Evolutionary conservation across 2,113 vertebrate genomes (phyloP), one percentile per base, ranked within the genome.

Genomic region (Trogon melanurus): DNA sequence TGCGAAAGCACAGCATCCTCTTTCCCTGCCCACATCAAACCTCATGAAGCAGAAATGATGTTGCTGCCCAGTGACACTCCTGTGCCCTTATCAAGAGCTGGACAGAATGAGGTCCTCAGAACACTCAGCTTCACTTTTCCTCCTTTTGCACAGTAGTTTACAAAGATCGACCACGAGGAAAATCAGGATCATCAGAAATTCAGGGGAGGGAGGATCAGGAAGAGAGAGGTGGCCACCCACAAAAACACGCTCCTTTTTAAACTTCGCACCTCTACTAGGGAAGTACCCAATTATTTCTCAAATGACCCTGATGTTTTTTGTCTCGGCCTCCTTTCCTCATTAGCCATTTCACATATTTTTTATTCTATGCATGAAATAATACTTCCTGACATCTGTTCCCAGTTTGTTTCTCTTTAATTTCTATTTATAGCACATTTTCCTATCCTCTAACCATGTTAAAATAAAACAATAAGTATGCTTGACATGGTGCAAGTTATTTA

Each of bases 401-500:
- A 85, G 93, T 96, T 97, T 95, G 93, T 97, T 97, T 97, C 97
- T 89, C 85, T 97, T 94, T 81, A 91, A 96, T 93, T 97, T 96
- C 94, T 95, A 95, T 96, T 97, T 97, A 96, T 97, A 97, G 89
- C 91, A 92, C 65, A 88, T 95, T 98, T 97, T 95, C 79, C 87
- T 97, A 97, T 95, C 74, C 96, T 95, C 95, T 78, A 95, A 75
- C 61, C 73, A 95, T 84, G 72, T 95, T 97, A 90, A 93, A 98
- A 94, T 92, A 95, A 96, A 96, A 96, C 95, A 97, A 69, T 93
- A 85, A 97, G 83, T 75, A 96, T 69, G 92, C 79, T 81, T 97
- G 93, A 96, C 88, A 96, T 1, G 5, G 90, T 61, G 88, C 51
- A 79, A 94, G 94, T 94, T 93, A 95, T 86, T 97, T 85, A 79